These are phyloP conservation scores for Harpalus rufipes DNA, from an alignment of 2,888 invertebrate species.

Conservation along the genomic window DNA sequence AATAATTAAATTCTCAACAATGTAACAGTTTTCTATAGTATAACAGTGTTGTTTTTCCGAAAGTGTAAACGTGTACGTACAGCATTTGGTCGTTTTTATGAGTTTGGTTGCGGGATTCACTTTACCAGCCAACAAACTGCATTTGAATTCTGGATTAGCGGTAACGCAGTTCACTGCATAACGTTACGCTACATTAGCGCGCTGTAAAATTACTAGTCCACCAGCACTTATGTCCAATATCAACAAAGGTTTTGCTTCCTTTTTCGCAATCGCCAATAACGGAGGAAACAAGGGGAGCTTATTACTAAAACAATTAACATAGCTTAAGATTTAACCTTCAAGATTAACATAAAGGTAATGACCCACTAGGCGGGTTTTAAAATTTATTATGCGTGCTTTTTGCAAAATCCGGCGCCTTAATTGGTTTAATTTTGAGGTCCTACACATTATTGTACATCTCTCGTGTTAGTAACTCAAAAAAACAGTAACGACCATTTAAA, in stretches of 20 bases:
- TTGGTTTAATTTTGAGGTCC: no score
- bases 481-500: no score
- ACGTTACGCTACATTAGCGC: slow-evolving; percentile 35
- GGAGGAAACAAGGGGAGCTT: slow-evolving; percentile 14
- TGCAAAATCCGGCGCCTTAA: no score
- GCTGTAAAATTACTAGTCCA: slow-evolving; percentile 19
- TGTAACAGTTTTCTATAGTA: not conserved
- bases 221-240: slow-evolving; percentile 26
- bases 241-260: not conserved
- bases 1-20: not conserved
- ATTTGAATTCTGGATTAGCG: slow-evolving; percentile 52
- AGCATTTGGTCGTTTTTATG: slow-evolving; percentile 38
- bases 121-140: slow-evolving; percentile 51
- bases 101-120: slow-evolving; percentile 45
- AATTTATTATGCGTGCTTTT: no score
- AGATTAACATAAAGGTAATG: no score
- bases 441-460: no score
- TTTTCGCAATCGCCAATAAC: not conserved
- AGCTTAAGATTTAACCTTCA: no score
- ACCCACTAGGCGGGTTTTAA: no score
- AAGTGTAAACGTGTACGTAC: not conserved
- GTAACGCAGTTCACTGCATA: slow-evolving; percentile 50
- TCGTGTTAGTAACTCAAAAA: no score
- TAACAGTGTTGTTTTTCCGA: slow-evolving; percentile 5
- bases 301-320: no score